Evolutionary conservation across 2,113 vertebrate genomes (phyloP), one percentile per base, ranked within the genome.

Genomic region (Zosterops pallidus): DNA sequence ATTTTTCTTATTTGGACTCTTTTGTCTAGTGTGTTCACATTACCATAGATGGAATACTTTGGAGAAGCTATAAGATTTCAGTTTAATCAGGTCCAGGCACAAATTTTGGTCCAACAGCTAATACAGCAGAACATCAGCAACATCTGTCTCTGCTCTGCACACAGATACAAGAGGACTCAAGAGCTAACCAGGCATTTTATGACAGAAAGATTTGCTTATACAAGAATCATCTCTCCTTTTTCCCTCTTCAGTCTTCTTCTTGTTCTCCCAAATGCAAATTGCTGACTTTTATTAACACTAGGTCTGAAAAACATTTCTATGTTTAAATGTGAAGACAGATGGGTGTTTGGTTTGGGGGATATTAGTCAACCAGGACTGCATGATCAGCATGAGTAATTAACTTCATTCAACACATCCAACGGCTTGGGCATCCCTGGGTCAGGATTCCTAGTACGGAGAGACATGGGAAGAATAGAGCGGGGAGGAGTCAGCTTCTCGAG

Each of bases 81-180:
- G 22, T 77, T 89, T 97, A 95, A 96, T 96, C 67, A 92, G 59
- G 74, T 85, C 86, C 93, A 96, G 91, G 75, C 91, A 80, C 37
- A 87, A 63, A 83, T 91, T 92, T 76, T 94, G 81, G 84, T 90
- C 72, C 39, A 81, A 47, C 13, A 50, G 49, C 46, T 87, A 85
- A 49, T 75, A 57, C n/a, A 84, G 50, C 77, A 68, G 49, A 93
- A 46, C 59, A 83, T 31, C 76, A 78, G 77, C 53, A 92, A 91
- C 94, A 77, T 95, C 77, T 95, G 84, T 83, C 81, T 95, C 11
- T 55, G 64, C 57, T 95, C 75, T 92, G 37, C 59, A 55, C 31
- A 85, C 18, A 31, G 41, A 94, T 76, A 70, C 53, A 87, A 74
- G 67, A 56, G 33, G 63, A 86, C 11, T 82, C 33, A 35, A 65